A percentile compares a stretch with the other conserved stretches of the same genome.
Evolutionary conservation across 1,140 invertebrate genomes (phyloP).

Genomic region (Drosophila punjabiensis): DNA sequence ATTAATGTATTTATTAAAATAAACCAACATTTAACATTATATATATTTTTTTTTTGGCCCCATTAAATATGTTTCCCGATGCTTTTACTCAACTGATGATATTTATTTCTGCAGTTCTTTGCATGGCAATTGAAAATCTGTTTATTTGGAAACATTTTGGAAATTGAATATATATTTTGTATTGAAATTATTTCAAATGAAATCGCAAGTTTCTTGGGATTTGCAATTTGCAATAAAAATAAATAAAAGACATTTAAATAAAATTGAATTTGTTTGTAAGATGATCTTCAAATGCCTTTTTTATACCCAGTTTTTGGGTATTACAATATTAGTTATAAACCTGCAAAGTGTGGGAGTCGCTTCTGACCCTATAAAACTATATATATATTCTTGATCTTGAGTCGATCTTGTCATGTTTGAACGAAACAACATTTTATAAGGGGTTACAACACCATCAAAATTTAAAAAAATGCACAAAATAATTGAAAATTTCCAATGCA

Average conservation of each 20-base stretch:
- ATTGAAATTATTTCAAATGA: neutral
- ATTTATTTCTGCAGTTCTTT: neutral
- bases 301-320: neutral
- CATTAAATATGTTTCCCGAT: neutral
- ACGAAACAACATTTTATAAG: too few relatives aligned
- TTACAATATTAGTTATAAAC: too few relatives aligned
- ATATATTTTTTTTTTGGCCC: neutral
- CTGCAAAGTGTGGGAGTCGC: too few relatives aligned
- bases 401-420: too few relatives aligned
- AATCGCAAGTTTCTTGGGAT: neutral
- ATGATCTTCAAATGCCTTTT: neutral
- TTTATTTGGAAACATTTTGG: neutral
- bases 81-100: neutral
- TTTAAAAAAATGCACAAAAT: too few relatives aligned
- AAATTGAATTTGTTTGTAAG: conserved; percentile 10
- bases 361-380: too few relatives aligned
- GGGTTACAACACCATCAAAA: too few relatives aligned
- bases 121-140: neutral
- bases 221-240: too few relatives aligned
- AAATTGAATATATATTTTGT: neutral
- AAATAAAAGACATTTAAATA: neutral
- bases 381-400: too few relatives aligned
- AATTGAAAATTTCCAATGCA: too few relatives aligned
- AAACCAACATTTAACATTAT: conserved; percentile 5
- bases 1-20: conserved; percentile 32